Conservation (phyloP, 2,888 invertebrate genomes). For the Sarcophaga carnaria region DNA sequence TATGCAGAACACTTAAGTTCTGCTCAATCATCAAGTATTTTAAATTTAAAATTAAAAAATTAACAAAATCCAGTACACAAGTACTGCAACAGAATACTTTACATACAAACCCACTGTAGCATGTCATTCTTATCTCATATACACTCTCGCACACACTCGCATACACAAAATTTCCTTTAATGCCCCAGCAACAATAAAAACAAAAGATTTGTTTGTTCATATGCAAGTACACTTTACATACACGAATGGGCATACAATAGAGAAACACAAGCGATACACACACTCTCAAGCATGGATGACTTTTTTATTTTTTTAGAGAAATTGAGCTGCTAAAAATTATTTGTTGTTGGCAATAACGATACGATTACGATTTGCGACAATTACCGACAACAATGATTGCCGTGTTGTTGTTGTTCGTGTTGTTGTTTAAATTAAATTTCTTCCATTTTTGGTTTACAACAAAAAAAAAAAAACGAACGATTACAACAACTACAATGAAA, state of each 20-base stretch:
- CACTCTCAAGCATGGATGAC: not conserved
- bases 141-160: not conserved
- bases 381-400: constrained; percentile 2
- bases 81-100: no score
- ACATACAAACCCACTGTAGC: not conserved
- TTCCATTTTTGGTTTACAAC: constrained; percentile 18
- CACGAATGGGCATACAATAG: not conserved
- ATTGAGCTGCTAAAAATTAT: not conserved
- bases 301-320: not conserved
- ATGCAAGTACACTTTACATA: not conserved
- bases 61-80: no score
- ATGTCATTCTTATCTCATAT: not conserved
- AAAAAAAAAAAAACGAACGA: not conserved
- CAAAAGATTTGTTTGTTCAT: constrained; percentile 2
- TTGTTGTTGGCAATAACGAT: not conserved
- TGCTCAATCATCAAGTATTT: no score
- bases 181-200: not conserved
- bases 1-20: no score
- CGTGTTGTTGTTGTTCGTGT: constrained; percentile 37
- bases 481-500: not conserved
- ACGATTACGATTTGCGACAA: not conserved
- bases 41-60: no score
- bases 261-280: not conserved
- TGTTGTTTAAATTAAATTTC: constrained; percentile 42
- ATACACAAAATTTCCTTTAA: not conserved